Evolutionary conservation across 2,888 invertebrate genomes (phyloP).

Genomic region (Melinaea marsaeus): DNA sequence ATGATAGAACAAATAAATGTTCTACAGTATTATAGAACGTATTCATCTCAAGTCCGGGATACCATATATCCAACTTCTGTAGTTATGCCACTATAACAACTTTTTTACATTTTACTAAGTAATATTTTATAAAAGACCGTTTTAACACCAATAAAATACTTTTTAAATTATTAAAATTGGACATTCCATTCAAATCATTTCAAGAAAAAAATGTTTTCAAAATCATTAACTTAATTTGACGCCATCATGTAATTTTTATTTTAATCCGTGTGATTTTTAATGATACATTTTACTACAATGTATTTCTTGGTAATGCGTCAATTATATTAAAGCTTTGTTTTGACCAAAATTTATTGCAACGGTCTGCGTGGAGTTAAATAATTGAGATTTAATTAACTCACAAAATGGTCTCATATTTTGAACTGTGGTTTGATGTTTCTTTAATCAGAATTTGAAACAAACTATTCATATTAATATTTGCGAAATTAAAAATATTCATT

Average conservation of each 20-base stretch:
- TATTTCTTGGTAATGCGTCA: neutral
- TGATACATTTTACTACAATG: neutral
- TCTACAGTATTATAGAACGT: no score
- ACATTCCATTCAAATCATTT: no score
- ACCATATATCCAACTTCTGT: no score
- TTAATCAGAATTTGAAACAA: neutral
- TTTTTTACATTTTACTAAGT: no score
- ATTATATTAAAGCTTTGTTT: neutral
- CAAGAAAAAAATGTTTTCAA: no score
- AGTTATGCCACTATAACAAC: no score
- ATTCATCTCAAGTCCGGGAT: no score
- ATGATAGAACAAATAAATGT: no score
- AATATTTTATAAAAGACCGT: no score
- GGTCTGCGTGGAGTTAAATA: neutral
- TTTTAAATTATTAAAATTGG: no score
- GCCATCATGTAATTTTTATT: neutral
- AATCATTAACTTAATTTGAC: neutral
- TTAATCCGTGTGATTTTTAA: neutral
- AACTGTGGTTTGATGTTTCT: neutral
- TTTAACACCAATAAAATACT: no score
- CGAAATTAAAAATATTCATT: neutral
- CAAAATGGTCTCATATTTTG: neutral
- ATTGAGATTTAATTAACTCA: neutral
- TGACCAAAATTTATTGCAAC: neutral
- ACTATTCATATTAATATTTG: neutral